Conservation (phyloP, 1,140 invertebrate species). For the Mizuhopecten yessoensis region DNA sequence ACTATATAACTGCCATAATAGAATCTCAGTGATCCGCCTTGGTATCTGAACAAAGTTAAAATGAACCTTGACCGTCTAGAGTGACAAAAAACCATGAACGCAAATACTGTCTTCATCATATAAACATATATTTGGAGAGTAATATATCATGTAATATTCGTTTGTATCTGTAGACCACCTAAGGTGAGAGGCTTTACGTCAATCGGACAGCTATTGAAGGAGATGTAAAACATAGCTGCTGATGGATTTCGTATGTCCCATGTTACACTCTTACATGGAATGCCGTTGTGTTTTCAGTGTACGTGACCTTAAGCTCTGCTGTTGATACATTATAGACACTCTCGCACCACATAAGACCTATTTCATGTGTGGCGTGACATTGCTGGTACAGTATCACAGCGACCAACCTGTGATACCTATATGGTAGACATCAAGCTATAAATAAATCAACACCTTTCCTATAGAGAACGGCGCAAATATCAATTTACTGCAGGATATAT, state of each 20-base stretch:
- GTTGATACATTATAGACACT: background rate
- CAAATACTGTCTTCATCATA: background rate
- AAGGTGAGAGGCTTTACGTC: background rate
- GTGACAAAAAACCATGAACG: background rate
- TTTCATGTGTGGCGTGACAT: background rate
- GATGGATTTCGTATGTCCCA: constrained; percentile 36
- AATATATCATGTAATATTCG: background rate
- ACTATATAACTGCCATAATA: background rate
- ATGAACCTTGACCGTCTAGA: background rate
- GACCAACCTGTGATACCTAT: no score
- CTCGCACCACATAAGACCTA: background rate
- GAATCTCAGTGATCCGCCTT: background rate
- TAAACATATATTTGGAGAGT: background rate
- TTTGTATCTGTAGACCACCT: background rate
- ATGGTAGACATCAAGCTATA: no score
- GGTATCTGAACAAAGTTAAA: background rate
- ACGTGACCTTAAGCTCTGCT: background rate
- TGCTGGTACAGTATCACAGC: background rate
- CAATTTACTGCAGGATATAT: no score
- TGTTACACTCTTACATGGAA: background rate
- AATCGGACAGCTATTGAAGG: background rate
- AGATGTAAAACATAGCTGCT: background rate
- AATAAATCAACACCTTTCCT: no score
- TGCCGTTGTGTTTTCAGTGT: background rate
- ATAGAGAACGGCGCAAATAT: no score